phyloP scores from a whole-genome alignment of 1,140 invertebrate genomes.

The Zaprionus nigranus region DNA sequence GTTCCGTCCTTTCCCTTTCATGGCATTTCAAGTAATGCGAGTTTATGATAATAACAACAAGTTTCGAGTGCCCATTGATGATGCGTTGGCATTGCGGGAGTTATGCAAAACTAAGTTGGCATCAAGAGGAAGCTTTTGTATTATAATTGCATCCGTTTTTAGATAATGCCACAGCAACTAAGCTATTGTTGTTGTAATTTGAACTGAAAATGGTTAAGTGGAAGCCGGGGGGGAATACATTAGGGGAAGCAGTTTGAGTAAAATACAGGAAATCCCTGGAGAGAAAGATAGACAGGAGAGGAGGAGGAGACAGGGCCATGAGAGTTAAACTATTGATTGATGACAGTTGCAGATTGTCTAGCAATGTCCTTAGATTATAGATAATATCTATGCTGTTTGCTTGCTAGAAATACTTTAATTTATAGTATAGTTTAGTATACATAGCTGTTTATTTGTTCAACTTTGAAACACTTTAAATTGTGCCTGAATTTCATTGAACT shows the following conservation, averaged over 20 bases:
- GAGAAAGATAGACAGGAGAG: background rate
- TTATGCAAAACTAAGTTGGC: slow-evolving; percentile 37
- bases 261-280: slow-evolving; percentile 24
- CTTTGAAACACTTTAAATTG: no score
- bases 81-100: slow-evolving; percentile 23
- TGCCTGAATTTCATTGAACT: background rate
- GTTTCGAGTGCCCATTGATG: slow-evolving; percentile 33
- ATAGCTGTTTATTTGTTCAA: no score
- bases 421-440: no score
- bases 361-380: background rate
- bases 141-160: slow-evolving; percentile 33
- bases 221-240: background rate
- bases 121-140: slow-evolving; percentile 34
- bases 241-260: slow-evolving; percentile 10
- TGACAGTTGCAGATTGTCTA: background rate
- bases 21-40: background rate
- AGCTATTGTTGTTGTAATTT: slow-evolving; percentile 8
- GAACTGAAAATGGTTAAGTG: background rate
- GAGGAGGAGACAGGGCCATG: background rate
- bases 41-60: slow-evolving; percentile 43
- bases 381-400: background rate
- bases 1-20: background rate
- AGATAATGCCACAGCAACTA: background rate
- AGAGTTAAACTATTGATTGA: background rate
- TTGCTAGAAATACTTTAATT: no score